phyloP scores from a whole-genome alignment of 2,797 vertebrate genomes.

The Danio kyathit region DNA sequence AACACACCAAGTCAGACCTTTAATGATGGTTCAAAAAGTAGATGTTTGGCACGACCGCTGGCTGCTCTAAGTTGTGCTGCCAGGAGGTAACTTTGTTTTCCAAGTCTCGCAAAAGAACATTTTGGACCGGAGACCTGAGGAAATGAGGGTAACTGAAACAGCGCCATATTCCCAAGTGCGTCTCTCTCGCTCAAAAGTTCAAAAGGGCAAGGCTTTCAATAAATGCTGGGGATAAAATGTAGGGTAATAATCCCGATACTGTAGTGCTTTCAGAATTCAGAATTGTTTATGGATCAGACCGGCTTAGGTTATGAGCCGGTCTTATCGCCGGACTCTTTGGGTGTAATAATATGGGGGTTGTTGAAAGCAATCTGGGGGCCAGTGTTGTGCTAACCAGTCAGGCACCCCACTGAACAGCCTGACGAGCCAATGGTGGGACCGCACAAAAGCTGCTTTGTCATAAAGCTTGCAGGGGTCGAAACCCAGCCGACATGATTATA shows the following conservation, averaged over 20 bases:
- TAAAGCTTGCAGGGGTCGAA: slow-evolving; percentile 57
- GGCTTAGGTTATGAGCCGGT: slow-evolving; percentile 61
- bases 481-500: slow-evolving; percentile 49
- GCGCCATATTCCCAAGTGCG: slow-evolving; percentile 37
- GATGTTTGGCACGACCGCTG: slow-evolving; percentile 36
- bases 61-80: slow-evolving; percentile 25
- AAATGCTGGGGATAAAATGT: background rate
- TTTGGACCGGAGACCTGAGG: background rate
- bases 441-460: slow-evolving; percentile 70
- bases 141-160: slow-evolving; percentile 40
- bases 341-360: slow-evolving; percentile 42
- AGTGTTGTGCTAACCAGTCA: slow-evolving; percentile 46
- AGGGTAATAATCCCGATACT: background rate
- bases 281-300: slow-evolving; percentile 54
- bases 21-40: slow-evolving; percentile 39
- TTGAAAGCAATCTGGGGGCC: slow-evolving; percentile 20
- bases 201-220: slow-evolving; percentile 16
- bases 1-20: slow-evolving; percentile 23
- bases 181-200: slow-evolving; percentile 30
- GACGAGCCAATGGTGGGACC: slow-evolving; percentile 55
- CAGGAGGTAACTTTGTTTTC: slow-evolving; percentile 21
- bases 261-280: slow-evolving; percentile 24
- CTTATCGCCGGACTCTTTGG: slow-evolving; percentile 1
- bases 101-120: slow-evolving; percentile 34
- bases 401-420: slow-evolving; percentile 58